Conservation (phyloP, 2,888 invertebrate genomes). For the Zaprionus obscuricornis region DNA sequence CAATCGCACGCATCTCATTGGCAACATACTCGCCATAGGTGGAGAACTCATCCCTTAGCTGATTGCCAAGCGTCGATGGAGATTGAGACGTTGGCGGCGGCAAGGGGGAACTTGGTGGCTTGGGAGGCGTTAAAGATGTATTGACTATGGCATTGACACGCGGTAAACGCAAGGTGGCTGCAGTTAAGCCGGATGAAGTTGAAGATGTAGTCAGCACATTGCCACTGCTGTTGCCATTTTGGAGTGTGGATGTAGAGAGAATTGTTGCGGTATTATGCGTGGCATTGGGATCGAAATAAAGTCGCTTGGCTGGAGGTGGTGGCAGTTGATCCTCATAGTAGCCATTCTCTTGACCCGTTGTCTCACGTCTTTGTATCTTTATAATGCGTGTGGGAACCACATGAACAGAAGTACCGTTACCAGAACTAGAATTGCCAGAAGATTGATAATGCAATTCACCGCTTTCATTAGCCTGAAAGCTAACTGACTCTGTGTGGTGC, state of each 20-base stretch:
- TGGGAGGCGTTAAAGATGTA: slow-evolving; percentile 37
- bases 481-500: slow-evolving; percentile 69
- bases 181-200: slow-evolving; percentile 32
- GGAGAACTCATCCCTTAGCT: slow-evolving; percentile 84
- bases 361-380: slow-evolving; percentile 80
- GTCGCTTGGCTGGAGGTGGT: slow-evolving; percentile 61
- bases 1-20: slow-evolving; percentile 85
- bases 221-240: slow-evolving; percentile 48
- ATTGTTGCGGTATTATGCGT: slow-evolving; percentile 68
- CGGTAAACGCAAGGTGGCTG: slow-evolving; percentile 56
- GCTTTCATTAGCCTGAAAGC: slow-evolving; percentile 78
- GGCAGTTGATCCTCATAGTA: slow-evolving; percentile 77
- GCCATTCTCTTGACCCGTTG: slow-evolving; percentile 66
- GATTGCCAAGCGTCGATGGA: too few relatives aligned
- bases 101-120: slow-evolving; percentile 44
- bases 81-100: too few relatives aligned
- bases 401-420: slow-evolving; percentile 42
- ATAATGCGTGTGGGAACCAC: slow-evolving; percentile 77
- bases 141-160: slow-evolving; percentile 54
- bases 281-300: slow-evolving; percentile 74
- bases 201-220: slow-evolving; percentile 46
- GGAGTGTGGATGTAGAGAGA: slow-evolving; percentile 63
- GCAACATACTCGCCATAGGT: slow-evolving; percentile 87
- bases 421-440: slow-evolving; percentile 22
- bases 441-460: slow-evolving; percentile 79